phyloP scores from a whole-genome alignment of 2,113 vertebrate genomes.

The Archilochus colubris region DNA sequence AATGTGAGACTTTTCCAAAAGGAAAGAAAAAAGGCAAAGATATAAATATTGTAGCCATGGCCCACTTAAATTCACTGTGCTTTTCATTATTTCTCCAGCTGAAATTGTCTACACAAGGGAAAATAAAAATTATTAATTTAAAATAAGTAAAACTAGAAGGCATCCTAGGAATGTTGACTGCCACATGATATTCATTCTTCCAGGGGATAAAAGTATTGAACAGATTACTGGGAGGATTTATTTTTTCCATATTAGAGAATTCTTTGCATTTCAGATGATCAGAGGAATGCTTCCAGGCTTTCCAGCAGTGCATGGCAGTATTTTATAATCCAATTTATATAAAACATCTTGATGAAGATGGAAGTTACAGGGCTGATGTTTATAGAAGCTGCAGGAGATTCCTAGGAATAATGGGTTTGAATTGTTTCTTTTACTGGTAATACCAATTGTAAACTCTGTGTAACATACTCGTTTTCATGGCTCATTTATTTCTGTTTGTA shows the following conservation, averaged over 20 bases:
- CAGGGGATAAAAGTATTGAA: conserved; percentile 13
- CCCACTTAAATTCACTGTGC: neutral
- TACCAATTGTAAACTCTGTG: neutral
- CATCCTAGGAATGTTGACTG: conserved; percentile 15
- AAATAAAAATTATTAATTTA: neutral
- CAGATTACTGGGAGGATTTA: conserved; percentile 14
- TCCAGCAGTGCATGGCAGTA: neutral
- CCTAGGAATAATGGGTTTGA: neutral
- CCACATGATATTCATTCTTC: conserved; percentile 7
- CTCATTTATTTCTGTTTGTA: neutral
- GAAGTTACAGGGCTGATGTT: neutral
- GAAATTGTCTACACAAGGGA: neutral
- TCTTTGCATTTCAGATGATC: conserved; percentile 41
- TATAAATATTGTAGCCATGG: neutral
- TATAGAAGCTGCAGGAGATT: neutral
- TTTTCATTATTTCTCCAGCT: neutral
- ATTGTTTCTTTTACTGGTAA: neutral
- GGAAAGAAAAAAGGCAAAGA: neutral
- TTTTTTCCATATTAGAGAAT: conserved; percentile 37
- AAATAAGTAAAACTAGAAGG: neutral
- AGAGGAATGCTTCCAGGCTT: neutral
- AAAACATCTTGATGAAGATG: neutral
- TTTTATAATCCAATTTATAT: conserved; percentile 2
- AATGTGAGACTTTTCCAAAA: neutral
- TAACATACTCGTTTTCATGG: neutral